Conservation (phyloP, 1,140 invertebrate species). For the Dreissena polymorpha region DNA sequence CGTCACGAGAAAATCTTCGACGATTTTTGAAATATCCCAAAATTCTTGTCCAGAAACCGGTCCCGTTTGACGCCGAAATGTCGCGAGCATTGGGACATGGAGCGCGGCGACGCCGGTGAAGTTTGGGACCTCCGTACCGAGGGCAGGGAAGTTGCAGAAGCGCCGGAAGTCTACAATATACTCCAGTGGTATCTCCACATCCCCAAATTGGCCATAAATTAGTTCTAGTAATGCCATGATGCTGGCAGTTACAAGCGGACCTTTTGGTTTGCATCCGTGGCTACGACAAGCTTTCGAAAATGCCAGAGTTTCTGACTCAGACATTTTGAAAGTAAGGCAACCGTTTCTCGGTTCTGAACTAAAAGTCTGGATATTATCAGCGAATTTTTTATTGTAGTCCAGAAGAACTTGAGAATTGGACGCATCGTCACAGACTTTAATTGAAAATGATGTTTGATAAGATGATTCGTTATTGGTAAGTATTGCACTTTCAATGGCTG, state of each 20-base stretch:
- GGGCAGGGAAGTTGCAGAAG: not conserved
- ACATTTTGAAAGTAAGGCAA: slow-evolving; percentile 22
- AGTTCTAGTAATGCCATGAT: slow-evolving; percentile 32
- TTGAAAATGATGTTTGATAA: not conserved
- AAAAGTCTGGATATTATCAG: slow-evolving; percentile 5
- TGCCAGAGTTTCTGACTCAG: not conserved
- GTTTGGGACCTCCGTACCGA: not conserved
- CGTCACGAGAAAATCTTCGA: slow-evolving; percentile 3
- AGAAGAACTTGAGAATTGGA: slow-evolving; percentile 2
- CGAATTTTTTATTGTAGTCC: slow-evolving; percentile 29
- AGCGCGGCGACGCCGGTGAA: slow-evolving; percentile 26
- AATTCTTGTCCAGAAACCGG: slow-evolving; percentile 1
- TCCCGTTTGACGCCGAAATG: not conserved
- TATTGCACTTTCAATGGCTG: not conserved
- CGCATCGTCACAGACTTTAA: slow-evolving; percentile 19
- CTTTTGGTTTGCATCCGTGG: slow-evolving; percentile 10
- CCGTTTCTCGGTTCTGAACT: slow-evolving; percentile 12
- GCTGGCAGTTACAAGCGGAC: slow-evolving; percentile 19
- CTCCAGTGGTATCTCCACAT: slow-evolving; percentile 25
- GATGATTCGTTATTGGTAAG: not conserved
- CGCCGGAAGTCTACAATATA: slow-evolving; percentile 36
- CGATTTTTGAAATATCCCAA: slow-evolving; percentile 28
- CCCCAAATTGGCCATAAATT: not conserved
- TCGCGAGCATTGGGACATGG: slow-evolving; percentile 23
- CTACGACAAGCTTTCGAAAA: slow-evolving; percentile 5